phyloP scores from a whole-genome alignment of 2,888 invertebrate genomes.

The Seira musarum region DNA sequence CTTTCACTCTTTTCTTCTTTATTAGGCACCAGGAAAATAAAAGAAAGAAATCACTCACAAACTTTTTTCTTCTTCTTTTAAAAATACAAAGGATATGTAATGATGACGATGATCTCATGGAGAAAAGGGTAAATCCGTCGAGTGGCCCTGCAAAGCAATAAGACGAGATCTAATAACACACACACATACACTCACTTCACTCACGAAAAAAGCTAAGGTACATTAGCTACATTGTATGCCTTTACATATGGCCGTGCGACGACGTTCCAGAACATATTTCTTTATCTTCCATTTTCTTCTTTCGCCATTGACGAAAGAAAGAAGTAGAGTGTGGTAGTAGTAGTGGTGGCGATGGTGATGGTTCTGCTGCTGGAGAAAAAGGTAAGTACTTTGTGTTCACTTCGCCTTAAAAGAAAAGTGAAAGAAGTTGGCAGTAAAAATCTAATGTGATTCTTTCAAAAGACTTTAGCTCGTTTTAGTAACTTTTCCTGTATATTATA shows the following conservation, averaged over 20 bases:
- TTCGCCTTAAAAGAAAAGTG: slow-evolving; percentile 17
- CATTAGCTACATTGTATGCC: slow-evolving; percentile 39
- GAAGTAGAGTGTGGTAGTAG: too few species aligned
- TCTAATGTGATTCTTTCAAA: slow-evolving; percentile 33
- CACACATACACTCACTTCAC: too few species aligned
- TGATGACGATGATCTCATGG: slow-evolving; percentile 24
- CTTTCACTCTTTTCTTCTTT: slow-evolving; percentile 16
- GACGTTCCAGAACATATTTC: too few species aligned
- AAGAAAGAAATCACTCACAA: not conserved
- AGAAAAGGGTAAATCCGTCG: too few species aligned
- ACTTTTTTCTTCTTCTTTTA: slow-evolving; percentile 17
- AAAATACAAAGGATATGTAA: slow-evolving; percentile 22
- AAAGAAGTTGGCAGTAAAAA: slow-evolving; percentile 44
- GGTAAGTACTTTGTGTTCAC: slow-evolving; percentile 48
- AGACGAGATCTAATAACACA: slow-evolving; percentile 27
- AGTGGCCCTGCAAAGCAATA: slow-evolving; percentile 31
- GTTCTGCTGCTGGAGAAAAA: too few species aligned
- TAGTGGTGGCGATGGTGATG: too few species aligned
- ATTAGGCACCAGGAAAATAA: slow-evolving; percentile 20
- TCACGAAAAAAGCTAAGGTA: slow-evolving; percentile 35
- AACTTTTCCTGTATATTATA: slow-evolving; percentile 19
- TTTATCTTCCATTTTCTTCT: too few species aligned
- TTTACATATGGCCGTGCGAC: slow-evolving; percentile 5
- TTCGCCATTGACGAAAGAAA: slow-evolving; percentile 10
- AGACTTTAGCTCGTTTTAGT: slow-evolving; percentile 36